These are phyloP conservation scores for Candoia aspera DNA, from an alignment of 2,113 vertebrate species.

Conservation along the genomic window DNA sequence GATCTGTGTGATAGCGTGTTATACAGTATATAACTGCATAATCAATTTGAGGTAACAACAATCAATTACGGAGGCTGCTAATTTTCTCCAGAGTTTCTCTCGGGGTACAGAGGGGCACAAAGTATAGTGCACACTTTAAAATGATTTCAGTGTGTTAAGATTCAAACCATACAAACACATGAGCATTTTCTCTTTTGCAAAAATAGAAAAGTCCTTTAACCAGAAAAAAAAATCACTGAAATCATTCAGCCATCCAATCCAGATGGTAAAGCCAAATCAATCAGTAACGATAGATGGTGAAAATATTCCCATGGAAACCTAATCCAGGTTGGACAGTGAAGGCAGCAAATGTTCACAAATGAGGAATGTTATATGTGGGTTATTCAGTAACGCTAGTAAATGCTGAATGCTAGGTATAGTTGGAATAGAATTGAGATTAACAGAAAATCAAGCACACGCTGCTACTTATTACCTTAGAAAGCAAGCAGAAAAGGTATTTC, in stretches of 20 bases:
- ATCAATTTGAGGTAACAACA: background rate
- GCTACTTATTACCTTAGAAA: constrained; percentile 34
- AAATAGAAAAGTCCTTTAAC: constrained; percentile 55
- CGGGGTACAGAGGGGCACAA: background rate
- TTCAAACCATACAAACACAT: background rate
- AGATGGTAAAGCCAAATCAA: constrained; percentile 46
- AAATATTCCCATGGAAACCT: constrained; percentile 58
- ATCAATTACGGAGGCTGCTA: background rate
- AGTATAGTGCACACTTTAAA: background rate
- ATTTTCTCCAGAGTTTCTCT: background rate
- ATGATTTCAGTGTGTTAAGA: constrained; percentile 21
- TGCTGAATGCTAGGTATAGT: constrained; percentile 52
- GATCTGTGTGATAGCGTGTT: background rate
- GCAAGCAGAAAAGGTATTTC: background rate
- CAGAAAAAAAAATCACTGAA: constrained; percentile 63
- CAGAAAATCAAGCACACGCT: background rate
- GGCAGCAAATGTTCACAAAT: background rate
- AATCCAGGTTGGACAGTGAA: background rate
- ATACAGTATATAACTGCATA: too few species aligned
- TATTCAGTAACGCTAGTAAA: constrained; percentile 64
- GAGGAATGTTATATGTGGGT: constrained; percentile 26
- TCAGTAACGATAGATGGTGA: constrained; percentile 61
- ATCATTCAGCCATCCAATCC: constrained; percentile 64
- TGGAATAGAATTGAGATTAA: constrained; percentile 46
- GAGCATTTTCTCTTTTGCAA: constrained; percentile 37